Evolutionary conservation across 2,113 vertebrate genomes (phyloP), one percentile per base, ranked within the genome.

Genomic region (Saguinus imperator): DNA sequence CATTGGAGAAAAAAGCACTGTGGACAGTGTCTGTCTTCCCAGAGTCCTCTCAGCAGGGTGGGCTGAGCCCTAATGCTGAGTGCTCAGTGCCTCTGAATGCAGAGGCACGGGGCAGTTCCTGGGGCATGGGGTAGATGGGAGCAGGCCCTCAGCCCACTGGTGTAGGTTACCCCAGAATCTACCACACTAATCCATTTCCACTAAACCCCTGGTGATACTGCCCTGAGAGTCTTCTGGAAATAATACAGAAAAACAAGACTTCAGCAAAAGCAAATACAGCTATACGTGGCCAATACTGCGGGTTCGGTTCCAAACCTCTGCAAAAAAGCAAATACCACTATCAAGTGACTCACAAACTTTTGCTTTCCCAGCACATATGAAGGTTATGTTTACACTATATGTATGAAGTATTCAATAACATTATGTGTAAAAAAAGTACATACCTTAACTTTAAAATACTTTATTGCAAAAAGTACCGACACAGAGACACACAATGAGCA

Each of bases 11-110:
- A 45, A 45, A 13, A 90, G 21, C 8, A 29, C 40, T 29, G 10
- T 6, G 11, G 68, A 40, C 77, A 45, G 55, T 1, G 0, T 35
- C 64, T 5, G 1, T 17, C 10, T 35, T 27, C 86, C 6, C 2
- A 6, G 45, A 8, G 3, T 35, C n/a, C 20, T 9, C n/a, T 87
- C 29, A 0, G 17, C 20, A 17, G 83, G 35, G 14, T 20, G 40
- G 18, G 68, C 8, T n/a, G 16, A 11, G n/a, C 68, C 18, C 27
- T 6, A n/a, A 5, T 13, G 43, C 76, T 64, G 52, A 61, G 27
- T 4, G 3, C 83, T 61, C 43, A 25, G 6, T 8, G 21, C 40
- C 40, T 35, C 40, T 23, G 35, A 11, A 40, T 18, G 32, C 25
- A 43, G 73, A 50, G 25, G 35, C 35, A 0, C 23, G 3, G 17